Evolutionary conservation across 2,797 vertebrate genomes (phyloP).

Genomic region (Falco columbarius): DNA sequence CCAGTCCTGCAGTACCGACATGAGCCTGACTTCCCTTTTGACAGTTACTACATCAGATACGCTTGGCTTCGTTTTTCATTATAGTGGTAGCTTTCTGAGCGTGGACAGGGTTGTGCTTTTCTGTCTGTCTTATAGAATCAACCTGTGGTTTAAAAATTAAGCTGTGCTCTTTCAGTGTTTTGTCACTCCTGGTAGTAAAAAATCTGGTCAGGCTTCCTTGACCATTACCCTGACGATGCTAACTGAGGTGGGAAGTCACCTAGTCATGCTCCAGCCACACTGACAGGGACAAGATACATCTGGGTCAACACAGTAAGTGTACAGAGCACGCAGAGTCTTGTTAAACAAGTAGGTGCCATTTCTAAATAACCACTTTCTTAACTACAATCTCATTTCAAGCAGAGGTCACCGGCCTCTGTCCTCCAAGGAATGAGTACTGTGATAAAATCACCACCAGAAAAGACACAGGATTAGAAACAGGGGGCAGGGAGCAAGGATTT

Average conservation of each 20-base stretch:
- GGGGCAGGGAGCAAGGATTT: background rate
- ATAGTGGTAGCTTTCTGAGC: background rate
- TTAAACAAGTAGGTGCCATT: background rate
- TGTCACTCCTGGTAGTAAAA: background rate
- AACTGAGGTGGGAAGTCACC: background rate
- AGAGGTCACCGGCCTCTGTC: background rate
- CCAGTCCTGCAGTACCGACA: background rate
- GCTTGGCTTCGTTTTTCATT: background rate
- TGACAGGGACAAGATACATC: background rate
- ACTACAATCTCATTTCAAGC: background rate
- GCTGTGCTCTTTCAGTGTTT: background rate
- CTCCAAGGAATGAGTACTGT: background rate
- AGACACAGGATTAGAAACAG: background rate
- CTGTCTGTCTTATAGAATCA: constrained; percentile 1
- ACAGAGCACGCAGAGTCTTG: background rate
- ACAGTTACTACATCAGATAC: background rate
- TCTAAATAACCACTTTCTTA: background rate
- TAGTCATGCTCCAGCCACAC: background rate
- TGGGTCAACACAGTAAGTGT: background rate
- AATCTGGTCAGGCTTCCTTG: background rate
- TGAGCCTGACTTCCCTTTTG: background rate
- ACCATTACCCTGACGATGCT: background rate
- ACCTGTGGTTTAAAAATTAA: background rate
- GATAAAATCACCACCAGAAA: constrained; percentile 49
- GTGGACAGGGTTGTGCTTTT: background rate